phyloP scores from a whole-genome alignment of 2,797 vertebrate genomes.

The Anabas testudineus region DNA sequence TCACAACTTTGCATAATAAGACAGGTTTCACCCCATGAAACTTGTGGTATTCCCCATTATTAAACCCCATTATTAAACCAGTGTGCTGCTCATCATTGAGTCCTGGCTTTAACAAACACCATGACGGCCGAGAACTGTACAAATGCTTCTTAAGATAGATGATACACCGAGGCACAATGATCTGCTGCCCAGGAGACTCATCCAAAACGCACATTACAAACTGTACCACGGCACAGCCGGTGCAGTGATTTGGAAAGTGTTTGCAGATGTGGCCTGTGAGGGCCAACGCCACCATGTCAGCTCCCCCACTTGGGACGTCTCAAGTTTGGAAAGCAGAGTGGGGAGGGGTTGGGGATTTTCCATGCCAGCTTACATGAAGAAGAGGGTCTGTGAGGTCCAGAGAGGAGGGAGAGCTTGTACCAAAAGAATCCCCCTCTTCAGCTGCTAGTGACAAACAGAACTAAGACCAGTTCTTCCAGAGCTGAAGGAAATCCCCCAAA shows the following conservation, averaged over 20 bases:
- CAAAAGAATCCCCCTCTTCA: constrained; percentile 11
- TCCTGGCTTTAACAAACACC: neutral
- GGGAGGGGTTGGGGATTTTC: constrained; percentile 59
- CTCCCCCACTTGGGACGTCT: constrained; percentile 56
- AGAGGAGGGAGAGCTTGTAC: neutral
- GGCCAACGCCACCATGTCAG: constrained; percentile 47
- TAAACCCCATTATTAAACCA: too few species aligned
- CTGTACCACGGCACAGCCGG: constrained; percentile 15
- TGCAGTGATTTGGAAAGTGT: constrained; percentile 51
- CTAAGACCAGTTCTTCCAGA: constrained; percentile 12
- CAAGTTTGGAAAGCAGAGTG: constrained; percentile 54
- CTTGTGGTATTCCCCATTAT: too few species aligned
- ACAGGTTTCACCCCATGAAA: too few species aligned
- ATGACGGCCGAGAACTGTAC: neutral
- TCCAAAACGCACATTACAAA: constrained; percentile 31
- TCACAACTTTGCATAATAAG: too few species aligned
- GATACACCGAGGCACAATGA: neutral
- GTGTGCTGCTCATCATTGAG: too few species aligned
- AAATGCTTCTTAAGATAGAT: constrained; percentile 9
- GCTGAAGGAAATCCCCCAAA: constrained; percentile 55
- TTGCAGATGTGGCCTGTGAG: constrained; percentile 63
- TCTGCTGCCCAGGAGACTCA: neutral
- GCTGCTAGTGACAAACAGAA: constrained; percentile 6
- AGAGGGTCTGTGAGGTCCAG: constrained; percentile 25
- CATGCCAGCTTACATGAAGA: constrained; percentile 57